Evolutionary conservation across 1,140 invertebrate genomes (phyloP), one percentile per base, ranked within the genome.

Genomic region (Coboldia fuscipes): DNA sequence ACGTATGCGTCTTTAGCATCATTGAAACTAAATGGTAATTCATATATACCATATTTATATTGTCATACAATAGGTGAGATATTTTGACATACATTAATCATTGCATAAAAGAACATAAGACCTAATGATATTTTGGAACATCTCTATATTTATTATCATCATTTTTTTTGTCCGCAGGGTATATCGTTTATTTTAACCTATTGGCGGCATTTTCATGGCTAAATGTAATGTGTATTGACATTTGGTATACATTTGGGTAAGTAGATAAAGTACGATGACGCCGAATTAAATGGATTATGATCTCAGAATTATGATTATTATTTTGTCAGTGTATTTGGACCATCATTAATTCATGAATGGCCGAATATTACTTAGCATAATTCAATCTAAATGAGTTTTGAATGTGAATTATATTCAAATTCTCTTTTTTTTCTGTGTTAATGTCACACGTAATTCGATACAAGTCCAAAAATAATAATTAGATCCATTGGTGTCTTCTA

Each of bases 121-220:
- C 8, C n/a, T 13, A 30, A 28, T 18, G 14, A 34, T 28, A 20
- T 24, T 15, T 28, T 20, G 2, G 18, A 34, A 16, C 31, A 24
- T 2, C 9, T n/a, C 40, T 22, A 29, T 22, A 32, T 41, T 40
- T 43, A 34, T 41, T 65, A 69, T 44, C 68, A 71, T 80, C 75
- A 7, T 72, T 76, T 44, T 60, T 72, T 28, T n/a, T n/a, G n/a
- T n/a, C n/a, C n/a, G n/a, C n/a, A 70, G 27, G 8, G 6, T 29
- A 29, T 13, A 5, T 29, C 8, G 14, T 84, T 31, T 80, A 88
- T 50, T 89, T 83, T 51, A 81, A 76, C 39, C 78, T 85, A 50
- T 59, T 88, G 45, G 66, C 79, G 3, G 77, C 78, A 34, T 90
- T 90, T 58, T 76, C 78, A 39, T 93, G 88, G 88, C 69, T 90